These are phyloP conservation scores for Crotalus adamanteus DNA, from an alignment of 2,797 vertebrate species.

Conservation along the genomic window DNA sequence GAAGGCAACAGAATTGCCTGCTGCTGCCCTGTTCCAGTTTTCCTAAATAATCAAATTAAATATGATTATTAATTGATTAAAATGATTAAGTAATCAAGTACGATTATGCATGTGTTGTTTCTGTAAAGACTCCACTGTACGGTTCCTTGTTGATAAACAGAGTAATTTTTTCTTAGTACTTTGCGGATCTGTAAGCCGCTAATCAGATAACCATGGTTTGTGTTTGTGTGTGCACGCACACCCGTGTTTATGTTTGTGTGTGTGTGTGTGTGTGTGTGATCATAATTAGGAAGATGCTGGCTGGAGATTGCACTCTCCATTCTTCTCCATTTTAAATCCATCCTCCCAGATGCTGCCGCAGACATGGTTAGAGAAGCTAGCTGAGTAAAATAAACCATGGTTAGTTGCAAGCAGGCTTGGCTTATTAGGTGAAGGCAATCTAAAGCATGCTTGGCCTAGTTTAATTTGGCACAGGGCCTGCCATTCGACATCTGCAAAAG, in stretches of 20 bases:
- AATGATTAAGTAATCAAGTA: background rate
- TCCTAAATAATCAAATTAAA: background rate
- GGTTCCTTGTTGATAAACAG: background rate
- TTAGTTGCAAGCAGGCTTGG: background rate
- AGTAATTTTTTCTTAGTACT: background rate
- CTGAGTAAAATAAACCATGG: background rate
- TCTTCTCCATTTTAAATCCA: background rate
- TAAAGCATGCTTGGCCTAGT: background rate
- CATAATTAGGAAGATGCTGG: background rate
- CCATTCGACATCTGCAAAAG: no score
- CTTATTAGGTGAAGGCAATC: background rate
- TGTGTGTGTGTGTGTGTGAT: background rate
- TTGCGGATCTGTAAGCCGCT: background rate
- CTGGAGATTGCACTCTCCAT: background rate
- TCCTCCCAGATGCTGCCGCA: no score
- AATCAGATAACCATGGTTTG: background rate
- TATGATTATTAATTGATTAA: background rate
- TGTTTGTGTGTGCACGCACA: no score
- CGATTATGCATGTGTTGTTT: background rate
- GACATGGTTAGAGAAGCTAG: background rate
- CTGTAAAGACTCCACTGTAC: background rate
- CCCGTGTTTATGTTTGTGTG: no score
- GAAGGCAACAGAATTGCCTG: background rate
- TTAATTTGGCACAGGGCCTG: background rate
- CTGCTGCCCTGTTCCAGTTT: background rate